A percentile compares a stretch with the other conserved stretches of the same genome.
Evolutionary conservation across 2,888 invertebrate genomes (phyloP).

Genomic region (Blera fallax): DNA sequence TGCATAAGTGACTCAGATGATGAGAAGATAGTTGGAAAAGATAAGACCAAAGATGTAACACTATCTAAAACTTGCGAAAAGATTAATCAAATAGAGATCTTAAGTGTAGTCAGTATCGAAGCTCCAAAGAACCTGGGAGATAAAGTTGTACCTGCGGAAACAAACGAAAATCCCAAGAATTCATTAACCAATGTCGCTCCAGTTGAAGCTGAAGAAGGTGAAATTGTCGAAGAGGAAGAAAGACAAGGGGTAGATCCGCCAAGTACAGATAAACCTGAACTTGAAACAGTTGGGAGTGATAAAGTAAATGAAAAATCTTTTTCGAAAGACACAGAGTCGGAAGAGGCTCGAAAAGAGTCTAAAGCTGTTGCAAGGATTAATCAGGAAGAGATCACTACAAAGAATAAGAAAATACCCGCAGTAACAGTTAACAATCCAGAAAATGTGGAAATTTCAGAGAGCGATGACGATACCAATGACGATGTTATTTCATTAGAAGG

Average conservation of each 20-base stretch:
- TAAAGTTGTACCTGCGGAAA: background rate
- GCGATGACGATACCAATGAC: conserved; percentile 78
- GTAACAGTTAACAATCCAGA: conserved; percentile 65
- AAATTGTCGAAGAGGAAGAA: conserved; percentile 61
- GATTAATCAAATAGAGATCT: conserved; percentile 14
- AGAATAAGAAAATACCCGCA: conserved; percentile 80
- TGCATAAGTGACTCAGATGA: conserved; percentile 83
- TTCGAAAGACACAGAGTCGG: too few relatives aligned
- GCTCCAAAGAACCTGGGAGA: background rate
- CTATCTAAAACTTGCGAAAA: background rate
- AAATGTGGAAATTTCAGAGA: conserved; percentile 28
- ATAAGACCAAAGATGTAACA: background rate
- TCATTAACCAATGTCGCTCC: background rate
- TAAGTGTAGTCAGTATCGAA: conserved; percentile 49
- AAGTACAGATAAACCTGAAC: background rate
- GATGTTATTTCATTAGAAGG: conserved; percentile 81
- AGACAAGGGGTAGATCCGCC: background rate
- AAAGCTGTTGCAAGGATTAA: conserved; percentile 76
- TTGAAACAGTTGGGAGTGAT: too few relatives aligned
- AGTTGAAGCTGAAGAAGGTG: conserved; percentile 67
- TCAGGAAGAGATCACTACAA: conserved; percentile 75
- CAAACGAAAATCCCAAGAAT: conserved; percentile 15
- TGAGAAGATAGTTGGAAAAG: conserved; percentile 74
- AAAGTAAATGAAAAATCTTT: too few relatives aligned
- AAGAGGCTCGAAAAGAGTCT: conserved; percentile 34